phyloP scores from a whole-genome alignment of 30 jellyfish, hydroid and myxozoan species.

The Mastigias papua region DNA sequence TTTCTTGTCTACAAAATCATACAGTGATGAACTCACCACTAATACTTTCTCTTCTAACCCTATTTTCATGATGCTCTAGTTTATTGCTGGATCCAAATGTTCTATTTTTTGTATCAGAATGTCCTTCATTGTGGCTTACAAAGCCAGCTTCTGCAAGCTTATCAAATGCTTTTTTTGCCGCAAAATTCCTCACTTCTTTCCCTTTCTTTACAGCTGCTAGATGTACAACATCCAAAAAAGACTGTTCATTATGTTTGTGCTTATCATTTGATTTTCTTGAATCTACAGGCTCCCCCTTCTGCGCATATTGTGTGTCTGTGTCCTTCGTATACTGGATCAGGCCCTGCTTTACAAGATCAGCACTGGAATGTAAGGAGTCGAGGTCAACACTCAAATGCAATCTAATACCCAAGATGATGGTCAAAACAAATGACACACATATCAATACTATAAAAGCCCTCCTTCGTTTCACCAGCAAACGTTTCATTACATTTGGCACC shows the following conservation, averaged over 20 bases:
- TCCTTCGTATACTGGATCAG: not conserved
- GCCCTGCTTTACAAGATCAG: not conserved
- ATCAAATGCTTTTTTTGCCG: constrained; percentile 17
- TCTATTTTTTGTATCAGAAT: not conserved
- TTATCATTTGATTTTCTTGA: not conserved
- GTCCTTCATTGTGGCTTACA: not conserved
- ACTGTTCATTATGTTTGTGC: not conserved
- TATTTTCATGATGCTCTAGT: not conserved
- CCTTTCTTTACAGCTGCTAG: not conserved
- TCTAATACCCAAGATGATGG: constrained; percentile 20
- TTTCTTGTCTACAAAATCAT: no score
- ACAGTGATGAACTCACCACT: constrained; percentile 1
- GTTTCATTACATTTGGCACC: not conserved
- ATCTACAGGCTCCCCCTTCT: not conserved
- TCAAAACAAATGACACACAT: constrained; percentile 27
- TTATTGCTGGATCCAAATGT: not conserved
- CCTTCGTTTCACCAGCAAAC: not conserved
- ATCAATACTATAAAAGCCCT: constrained; percentile 8
- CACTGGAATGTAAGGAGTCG: not conserved
- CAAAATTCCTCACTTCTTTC: not conserved
- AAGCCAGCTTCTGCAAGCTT: constrained; percentile 9
- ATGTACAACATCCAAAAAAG: constrained; percentile 12
- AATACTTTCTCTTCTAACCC: not conserved
- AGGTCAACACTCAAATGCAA: constrained; percentile 11
- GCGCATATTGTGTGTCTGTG: not conserved